Percentiles rank a stretch among this genome's conserved stretches.
phyloP scores from a whole-genome alignment of 2,797 vertebrate genomes.

The Dendrocincla fuliginosa region DNA sequence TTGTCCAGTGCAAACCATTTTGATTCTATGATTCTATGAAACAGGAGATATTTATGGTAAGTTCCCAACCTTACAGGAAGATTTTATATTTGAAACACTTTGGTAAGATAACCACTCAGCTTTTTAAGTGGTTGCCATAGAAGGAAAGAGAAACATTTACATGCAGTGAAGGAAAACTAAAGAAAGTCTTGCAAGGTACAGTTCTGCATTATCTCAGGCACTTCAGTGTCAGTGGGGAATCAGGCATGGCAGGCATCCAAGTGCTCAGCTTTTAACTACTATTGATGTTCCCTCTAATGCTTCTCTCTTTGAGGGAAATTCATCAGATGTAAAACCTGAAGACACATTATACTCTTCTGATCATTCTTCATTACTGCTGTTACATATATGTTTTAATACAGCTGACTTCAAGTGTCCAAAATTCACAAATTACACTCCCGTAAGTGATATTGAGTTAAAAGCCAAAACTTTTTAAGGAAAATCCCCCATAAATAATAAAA shows the following conservation, averaged over 20 bases:
- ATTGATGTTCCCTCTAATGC: background rate
- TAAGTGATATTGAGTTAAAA: background rate
- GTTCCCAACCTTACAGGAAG: background rate
- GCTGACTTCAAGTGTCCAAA: background rate
- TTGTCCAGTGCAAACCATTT: background rate
- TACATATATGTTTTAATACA: background rate
- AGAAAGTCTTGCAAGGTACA: background rate
- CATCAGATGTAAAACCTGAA: background rate
- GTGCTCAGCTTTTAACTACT: conserved; percentile 8
- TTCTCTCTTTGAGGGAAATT: conserved; percentile 18
- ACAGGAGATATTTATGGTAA: background rate
- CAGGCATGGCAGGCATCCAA: conserved; percentile 2
- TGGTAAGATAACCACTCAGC: background rate
- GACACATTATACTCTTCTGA: background rate
- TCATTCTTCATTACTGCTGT: background rate
- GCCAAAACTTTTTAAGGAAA: background rate
- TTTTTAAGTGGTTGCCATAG: conserved; percentile 13
- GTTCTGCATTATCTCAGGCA: conserved; percentile 21
- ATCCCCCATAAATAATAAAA: background rate
- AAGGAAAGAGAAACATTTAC: conserved; percentile 38
- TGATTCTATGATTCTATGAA: background rate
- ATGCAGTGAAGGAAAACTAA: background rate
- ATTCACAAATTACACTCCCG: background rate
- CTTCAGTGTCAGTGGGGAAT: background rate
- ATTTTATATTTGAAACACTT: background rate